Base-by-base conservation (phyloP, 2,797 vertebrate species). In the Tenualosa thibaudeaui region DNA sequence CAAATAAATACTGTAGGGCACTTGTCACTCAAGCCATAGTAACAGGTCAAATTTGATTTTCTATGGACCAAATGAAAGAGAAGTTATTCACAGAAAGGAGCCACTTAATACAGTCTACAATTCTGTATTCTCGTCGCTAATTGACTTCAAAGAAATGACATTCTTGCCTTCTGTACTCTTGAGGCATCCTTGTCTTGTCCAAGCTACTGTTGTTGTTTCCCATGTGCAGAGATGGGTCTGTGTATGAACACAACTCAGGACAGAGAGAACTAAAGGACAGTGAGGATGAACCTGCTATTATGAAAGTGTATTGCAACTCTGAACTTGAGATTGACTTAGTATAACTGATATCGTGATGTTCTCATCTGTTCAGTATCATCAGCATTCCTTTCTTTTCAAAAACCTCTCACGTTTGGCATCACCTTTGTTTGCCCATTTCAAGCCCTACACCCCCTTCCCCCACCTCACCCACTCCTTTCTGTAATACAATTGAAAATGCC, bases 401-500 rank as follows among this genome's bases (percentile, higher is more conserved):
- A 22, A 43, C 2, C 71, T 78, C 40, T 19, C 71, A 46, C 60
- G 65, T 50, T 49, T 50, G 81, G 82, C 54, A 6, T 86, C 75
- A 84, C 81, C 50, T 83, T 83, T 85, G 68, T 87, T 78, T 78
- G 71, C 17, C 71, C 71, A 40, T 15, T 12, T 15, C 37, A 6
- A 71, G 26, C 13, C 31, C 58, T n/a, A 5, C 5, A 0, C 22
- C 22, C 58, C 10, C 7, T 0, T 31, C 65, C 65, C 65, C 24
- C 62, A 12, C 56, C 19, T 15, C 22, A 22, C 22, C 22, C 58
- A 2, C n/a, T 15, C 71, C 37, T 40, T 78, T 37, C 71, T 46
- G 40, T 5, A 78, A 54, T 82, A 81, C n/a, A 84, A 83, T 86
- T 84, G 83, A 81, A 88, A 88, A 85, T 86, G 81, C 31, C 82